These are phyloP conservation scores for Knipowitschia caucasica DNA, from an alignment of 2,797 vertebrate genomes.

Conservation along the genomic window DNA sequence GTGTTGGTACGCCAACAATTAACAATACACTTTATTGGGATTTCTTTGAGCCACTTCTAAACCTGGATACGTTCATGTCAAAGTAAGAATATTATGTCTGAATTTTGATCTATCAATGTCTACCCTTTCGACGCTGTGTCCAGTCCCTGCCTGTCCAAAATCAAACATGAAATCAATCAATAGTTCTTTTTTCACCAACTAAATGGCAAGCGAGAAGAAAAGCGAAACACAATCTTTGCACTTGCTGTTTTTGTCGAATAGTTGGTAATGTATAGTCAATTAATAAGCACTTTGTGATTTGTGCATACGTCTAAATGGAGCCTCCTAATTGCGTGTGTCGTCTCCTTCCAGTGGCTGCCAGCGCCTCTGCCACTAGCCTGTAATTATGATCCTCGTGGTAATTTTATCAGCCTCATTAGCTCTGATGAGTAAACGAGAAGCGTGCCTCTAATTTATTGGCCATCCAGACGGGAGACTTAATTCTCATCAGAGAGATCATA, in stretches of 20 bases:
- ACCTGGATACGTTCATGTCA: too few species aligned
- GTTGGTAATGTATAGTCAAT: slow-evolving; percentile 22
- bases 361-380: slow-evolving; percentile 83
- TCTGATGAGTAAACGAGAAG: slow-evolving; percentile 93
- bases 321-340: slow-evolving; percentile 46
- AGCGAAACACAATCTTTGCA: slow-evolving; percentile 1
- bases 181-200: neutral
- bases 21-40: too few species aligned
- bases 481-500: slow-evolving; percentile 84
- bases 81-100: too few species aligned
- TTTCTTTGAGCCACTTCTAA: too few species aligned
- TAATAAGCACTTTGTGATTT: slow-evolving; percentile 43
- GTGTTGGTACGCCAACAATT: too few species aligned
- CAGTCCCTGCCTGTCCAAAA: too few species aligned
- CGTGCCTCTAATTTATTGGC: slow-evolving; percentile 90
- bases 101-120: too few species aligned
- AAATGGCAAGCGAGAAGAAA: neutral
- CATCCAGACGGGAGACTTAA: slow-evolving; percentile 84
- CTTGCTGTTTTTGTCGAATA: slow-evolving; percentile 17
- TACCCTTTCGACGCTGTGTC: too few species aligned
- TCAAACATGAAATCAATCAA: too few species aligned
- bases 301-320: slow-evolving; percentile 27
- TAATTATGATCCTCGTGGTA: slow-evolving; percentile 95
- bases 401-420: slow-evolving; percentile 95
- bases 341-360: slow-evolving; percentile 71